Conservation (phyloP, 2,113 vertebrate genomes). For the Malurus alboscapulatus region DNA sequence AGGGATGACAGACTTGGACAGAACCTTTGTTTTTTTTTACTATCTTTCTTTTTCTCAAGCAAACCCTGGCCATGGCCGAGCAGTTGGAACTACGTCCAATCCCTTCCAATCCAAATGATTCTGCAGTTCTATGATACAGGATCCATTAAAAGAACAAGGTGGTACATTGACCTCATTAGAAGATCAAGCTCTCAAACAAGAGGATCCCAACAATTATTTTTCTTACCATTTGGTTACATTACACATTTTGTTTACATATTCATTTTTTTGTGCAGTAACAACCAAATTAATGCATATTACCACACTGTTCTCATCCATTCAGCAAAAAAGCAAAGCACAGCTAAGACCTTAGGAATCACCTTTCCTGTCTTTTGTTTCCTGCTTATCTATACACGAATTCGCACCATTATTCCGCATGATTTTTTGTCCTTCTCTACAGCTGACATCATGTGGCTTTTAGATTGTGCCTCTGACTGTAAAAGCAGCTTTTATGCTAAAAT, state of each 20-base stretch:
- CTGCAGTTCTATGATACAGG: background rate
- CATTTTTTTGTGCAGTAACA: background rate
- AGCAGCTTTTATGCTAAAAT: background rate
- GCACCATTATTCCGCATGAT: fast-evolving
- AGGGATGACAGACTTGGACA: background rate
- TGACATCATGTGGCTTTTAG: background rate
- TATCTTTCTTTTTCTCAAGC: background rate
- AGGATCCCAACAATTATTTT: background rate
- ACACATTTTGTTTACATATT: background rate
- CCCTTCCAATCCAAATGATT: background rate
- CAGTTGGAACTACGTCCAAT: background rate
- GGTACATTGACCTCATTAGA: background rate
- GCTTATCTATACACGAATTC: background rate
- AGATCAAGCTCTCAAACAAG: background rate
- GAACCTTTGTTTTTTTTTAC: background rate
- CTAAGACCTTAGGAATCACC: background rate
- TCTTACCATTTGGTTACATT: background rate
- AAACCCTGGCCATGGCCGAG: background rate
- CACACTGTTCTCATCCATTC: background rate
- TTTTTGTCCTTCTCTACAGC: background rate
- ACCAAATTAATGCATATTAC: background rate
- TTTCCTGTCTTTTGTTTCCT: background rate
- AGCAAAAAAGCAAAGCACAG: background rate
- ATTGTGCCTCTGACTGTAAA: slow-evolving; percentile 2
- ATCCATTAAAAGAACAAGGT: background rate